Conservation (phyloP, 2,797 vertebrate species). For the Alosa sapidissima region DNA sequence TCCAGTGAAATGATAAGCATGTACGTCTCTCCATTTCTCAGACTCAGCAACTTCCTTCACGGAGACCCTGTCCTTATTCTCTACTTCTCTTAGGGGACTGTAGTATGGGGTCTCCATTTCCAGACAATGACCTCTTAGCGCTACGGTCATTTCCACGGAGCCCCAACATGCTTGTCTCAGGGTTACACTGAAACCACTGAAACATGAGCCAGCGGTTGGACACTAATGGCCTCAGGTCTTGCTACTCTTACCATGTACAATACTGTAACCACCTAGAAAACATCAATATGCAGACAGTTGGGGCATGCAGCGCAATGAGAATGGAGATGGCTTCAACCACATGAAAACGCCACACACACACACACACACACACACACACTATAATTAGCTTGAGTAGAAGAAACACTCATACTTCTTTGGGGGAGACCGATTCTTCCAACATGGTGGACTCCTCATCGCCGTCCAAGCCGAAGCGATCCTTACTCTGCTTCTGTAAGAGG, state of each 20-base stretch:
- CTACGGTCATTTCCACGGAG: not conserved
- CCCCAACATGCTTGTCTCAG: not conserved
- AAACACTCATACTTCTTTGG: slow-evolving; percentile 88
- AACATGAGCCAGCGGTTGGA: not conserved
- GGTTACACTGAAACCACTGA: slow-evolving; percentile 7
- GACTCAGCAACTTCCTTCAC: not conserved
- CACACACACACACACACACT: not conserved
- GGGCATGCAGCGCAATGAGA: too few species aligned
- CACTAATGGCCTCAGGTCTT: not conserved
- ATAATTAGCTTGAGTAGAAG: slow-evolving; percentile 20
- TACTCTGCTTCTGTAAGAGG: slow-evolving; percentile 92
- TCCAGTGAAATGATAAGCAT: slow-evolving; percentile 46
- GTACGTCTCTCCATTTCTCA: slow-evolving; percentile 17
- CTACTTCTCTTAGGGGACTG: not conserved
- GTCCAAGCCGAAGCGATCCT: slow-evolving; percentile 96
- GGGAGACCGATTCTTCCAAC: slow-evolving; percentile 97
- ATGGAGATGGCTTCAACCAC: not conserved
- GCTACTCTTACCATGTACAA: not conserved
- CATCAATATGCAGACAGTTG: not conserved
- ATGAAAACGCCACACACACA: slow-evolving; percentile 1
- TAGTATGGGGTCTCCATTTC: not conserved
- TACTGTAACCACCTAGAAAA: not conserved
- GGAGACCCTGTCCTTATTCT: not conserved
- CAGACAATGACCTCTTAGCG: not conserved
- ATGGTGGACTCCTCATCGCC: slow-evolving; percentile 98